Conservation (phyloP, 2,797 vertebrate species). For the Muscicapa comitata region DNA sequence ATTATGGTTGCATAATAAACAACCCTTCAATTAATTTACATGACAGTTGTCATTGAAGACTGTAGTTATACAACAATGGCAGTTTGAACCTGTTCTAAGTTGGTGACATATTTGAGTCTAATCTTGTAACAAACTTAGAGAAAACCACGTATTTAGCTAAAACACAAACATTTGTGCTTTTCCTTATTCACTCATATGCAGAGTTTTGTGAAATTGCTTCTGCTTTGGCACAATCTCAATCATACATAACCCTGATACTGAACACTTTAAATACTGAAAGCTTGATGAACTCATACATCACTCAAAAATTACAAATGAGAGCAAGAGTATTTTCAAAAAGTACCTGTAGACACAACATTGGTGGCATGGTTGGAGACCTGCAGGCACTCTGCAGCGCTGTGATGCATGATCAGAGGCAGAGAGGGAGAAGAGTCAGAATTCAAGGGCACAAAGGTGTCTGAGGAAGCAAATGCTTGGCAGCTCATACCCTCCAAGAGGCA, state of each 20-base stretch:
- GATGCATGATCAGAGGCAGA: slow-evolving; percentile 95
- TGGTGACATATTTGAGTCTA: not conserved
- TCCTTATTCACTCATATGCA: not conserved
- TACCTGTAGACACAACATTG: slow-evolving; percentile 94
- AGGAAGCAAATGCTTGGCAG: slow-evolving; percentile 87
- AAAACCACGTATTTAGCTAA: not conserved
- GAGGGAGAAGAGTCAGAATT: slow-evolving; percentile 83
- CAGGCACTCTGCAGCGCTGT: slow-evolving; percentile 86
- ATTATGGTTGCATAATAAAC: not conserved
- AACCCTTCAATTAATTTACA: not conserved
- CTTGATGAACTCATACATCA: rapidly evolving
- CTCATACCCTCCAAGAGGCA: slow-evolving; percentile 81
- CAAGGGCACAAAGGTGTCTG: slow-evolving; percentile 87
- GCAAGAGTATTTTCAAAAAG: slow-evolving; percentile 47
- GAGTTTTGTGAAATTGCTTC: not conserved
- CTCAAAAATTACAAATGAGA: not conserved
- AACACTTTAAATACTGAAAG: not conserved
- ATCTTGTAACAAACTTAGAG: not conserved
- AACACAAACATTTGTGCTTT: not conserved
- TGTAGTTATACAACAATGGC: not conserved
- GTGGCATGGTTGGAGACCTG: slow-evolving; percentile 86
- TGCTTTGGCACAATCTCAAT: not conserved
- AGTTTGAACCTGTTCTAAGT: not conserved
- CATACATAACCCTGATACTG: not conserved
- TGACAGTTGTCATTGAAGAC: not conserved